phyloP scores from a whole-genome alignment of 2,888 invertebrate genomes.

The Nezara viridula region DNA sequence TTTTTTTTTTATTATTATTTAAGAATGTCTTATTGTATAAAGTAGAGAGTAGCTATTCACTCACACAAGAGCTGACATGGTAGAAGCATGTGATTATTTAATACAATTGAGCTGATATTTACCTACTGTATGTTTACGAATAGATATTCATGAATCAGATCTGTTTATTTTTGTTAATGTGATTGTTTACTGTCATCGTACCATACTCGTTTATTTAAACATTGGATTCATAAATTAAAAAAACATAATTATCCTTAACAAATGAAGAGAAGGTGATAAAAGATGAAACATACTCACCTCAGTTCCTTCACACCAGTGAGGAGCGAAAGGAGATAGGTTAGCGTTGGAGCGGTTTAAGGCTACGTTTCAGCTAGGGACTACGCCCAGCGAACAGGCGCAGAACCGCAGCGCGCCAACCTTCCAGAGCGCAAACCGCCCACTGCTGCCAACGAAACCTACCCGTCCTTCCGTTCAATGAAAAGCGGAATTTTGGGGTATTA shows the following conservation, averaged over 20 bases:
- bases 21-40: neutral
- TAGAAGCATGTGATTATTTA: too few relatives aligned
- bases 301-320: neutral
- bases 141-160: neutral
- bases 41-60: neutral
- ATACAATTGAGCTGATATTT: too few relatives aligned
- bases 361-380: conserved; percentile 30
- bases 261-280: neutral
- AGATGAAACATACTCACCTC: neutral
- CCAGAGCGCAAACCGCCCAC: conserved; percentile 5
- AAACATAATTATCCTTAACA: neutral
- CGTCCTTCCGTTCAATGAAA: conserved; percentile 13
- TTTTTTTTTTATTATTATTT: neutral
- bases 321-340: conserved; percentile 7
- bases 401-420: conserved; percentile 33
- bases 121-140: too few relatives aligned
- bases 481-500: neutral
- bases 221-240: neutral
- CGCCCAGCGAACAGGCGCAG: conserved; percentile 48
- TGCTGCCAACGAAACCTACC: neutral
- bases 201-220: neutral
- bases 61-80: neutral
- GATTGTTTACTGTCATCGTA: neutral
- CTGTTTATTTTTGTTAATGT: neutral
- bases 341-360: conserved; percentile 23